Conservation (phyloP, 2,113 vertebrate species). For the Illadopsis cleaveri region DNA sequence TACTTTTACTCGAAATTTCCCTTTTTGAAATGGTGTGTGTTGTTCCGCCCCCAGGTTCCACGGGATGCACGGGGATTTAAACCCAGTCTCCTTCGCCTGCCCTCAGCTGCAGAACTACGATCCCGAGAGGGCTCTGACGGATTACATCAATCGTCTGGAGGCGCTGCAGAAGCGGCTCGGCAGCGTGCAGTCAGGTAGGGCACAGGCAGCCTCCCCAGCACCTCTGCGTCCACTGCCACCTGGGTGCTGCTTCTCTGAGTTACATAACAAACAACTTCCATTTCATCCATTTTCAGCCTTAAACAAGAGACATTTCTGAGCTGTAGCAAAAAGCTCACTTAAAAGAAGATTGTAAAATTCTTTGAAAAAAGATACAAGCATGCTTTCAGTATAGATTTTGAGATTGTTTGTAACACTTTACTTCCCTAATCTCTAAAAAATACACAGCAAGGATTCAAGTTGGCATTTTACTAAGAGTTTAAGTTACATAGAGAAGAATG, state of each 20-base stretch:
- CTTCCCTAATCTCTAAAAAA: background rate
- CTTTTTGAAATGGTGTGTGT: background rate
- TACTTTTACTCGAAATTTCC: background rate
- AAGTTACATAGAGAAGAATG: background rate
- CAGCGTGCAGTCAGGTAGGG: conserved; percentile 87
- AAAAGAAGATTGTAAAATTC: background rate
- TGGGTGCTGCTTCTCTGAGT: background rate
- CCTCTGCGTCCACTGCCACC: accelerated
- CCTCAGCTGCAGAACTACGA: conserved; percentile 95
- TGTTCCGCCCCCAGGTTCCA: conserved; percentile 74
- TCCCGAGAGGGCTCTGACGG: conserved; percentile 91
- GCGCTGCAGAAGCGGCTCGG: conserved; percentile 92
- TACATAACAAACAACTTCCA: accelerated
- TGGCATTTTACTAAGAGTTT: background rate
- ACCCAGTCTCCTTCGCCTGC: conserved; percentile 78
- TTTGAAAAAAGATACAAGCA: background rate
- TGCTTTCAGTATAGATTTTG: background rate
- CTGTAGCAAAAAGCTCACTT: background rate
- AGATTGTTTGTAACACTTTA: background rate
- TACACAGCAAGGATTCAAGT: background rate
- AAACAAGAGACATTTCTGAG: background rate
- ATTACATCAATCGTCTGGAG: conserved; percentile 93
- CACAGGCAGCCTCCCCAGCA: accelerated
- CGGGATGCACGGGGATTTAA: conserved; percentile 60
- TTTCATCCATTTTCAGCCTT: background rate